Conservation (phyloP, 1,140 invertebrate species). For the Euwallacea similis region DNA sequence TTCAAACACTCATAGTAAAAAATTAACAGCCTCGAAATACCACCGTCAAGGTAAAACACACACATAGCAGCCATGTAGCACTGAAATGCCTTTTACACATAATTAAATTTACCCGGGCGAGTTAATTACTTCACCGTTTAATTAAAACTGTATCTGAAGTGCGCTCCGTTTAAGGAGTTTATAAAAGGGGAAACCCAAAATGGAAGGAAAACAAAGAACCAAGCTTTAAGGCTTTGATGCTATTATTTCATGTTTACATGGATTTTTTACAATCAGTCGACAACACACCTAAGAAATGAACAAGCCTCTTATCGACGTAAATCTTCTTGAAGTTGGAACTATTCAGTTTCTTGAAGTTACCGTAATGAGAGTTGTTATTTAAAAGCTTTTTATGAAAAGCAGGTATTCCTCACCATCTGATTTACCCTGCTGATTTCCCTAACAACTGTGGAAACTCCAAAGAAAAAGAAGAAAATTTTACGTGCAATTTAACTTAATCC, state of each 20-base stretch:
- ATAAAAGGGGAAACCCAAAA: constrained; percentile 26
- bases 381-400: too few relatives aligned
- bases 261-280: too few relatives aligned
- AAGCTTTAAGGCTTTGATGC: constrained; percentile 23
- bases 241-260: not conserved
- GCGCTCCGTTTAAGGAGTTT: constrained; percentile 24
- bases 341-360: too few relatives aligned
- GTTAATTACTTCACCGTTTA: constrained; percentile 33
- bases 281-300: too few relatives aligned
- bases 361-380: too few relatives aligned
- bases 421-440: constrained; percentile 7
- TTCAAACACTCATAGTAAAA: too few relatives aligned
- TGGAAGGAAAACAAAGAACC: constrained; percentile 26
- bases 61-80: constrained; percentile 8
- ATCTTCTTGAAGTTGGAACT: too few relatives aligned
- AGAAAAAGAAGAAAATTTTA: constrained; percentile 23
- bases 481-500: constrained; percentile 34
- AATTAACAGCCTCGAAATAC: too few relatives aligned
- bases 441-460: constrained; percentile 21
- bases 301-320: too few relatives aligned
- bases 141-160: constrained; percentile 34
- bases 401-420: not conserved
- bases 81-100: constrained; percentile 28
- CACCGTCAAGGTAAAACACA: not conserved
- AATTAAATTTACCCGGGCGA: constrained; percentile 29